These are phyloP conservation scores for Petaurus breviceps DNA, from an alignment of 2,113 vertebrate genomes.

Conservation along the genomic window DNA sequence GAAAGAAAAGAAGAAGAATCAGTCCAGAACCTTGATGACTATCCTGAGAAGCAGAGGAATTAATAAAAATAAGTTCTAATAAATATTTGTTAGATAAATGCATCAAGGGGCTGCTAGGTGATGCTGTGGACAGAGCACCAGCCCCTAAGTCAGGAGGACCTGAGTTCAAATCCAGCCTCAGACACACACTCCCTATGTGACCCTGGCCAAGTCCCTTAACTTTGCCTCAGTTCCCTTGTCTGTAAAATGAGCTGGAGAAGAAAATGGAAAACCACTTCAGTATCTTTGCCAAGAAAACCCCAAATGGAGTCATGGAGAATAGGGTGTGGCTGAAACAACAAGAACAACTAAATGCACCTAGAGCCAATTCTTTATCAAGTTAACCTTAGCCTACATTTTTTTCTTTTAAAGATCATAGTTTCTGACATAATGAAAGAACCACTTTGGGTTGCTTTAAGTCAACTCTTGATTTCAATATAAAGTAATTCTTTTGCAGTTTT, in stretches of 20 bases:
- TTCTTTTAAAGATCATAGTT: conserved; percentile 24
- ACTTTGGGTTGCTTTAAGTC: not conserved
- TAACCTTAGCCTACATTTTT: not conserved
- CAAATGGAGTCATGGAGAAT: not conserved
- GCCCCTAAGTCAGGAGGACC: not conserved
- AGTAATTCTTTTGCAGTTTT: not conserved
- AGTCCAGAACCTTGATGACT: not conserved
- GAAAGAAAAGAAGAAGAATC: not conserved
- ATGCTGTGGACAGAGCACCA: not conserved
- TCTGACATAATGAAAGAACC: conserved; percentile 45
- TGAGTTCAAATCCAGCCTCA: not conserved
- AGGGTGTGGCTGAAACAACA: not conserved
- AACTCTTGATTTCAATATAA: conserved; percentile 8
- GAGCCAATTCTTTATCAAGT: conserved; percentile 2
- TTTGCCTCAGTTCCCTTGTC: not conserved
- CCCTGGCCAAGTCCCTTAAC: not conserved
- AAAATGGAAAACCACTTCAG: not conserved
- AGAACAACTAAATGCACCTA: not conserved
- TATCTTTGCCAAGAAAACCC: not conserved
- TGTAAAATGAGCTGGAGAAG: not conserved
- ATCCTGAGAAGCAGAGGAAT: not conserved
- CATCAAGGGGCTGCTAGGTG: not conserved
- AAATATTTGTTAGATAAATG: not conserved
- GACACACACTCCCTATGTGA: not conserved
- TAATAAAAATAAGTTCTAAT: not conserved